phyloP scores from a whole-genome alignment of 2,797 vertebrate species.

The Morelia viridis region DNA sequence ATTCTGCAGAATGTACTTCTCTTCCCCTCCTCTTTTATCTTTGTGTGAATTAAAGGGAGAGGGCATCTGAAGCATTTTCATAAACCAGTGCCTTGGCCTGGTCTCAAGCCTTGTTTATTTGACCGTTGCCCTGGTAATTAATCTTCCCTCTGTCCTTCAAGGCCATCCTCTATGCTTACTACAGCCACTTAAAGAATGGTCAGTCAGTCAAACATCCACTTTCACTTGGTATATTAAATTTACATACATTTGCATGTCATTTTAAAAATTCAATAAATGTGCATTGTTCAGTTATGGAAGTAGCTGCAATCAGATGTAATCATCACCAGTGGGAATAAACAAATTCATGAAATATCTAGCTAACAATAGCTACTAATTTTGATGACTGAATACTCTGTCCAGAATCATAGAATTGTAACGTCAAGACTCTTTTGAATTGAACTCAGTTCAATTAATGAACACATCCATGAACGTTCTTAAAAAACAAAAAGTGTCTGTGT shows the following conservation, averaged over 20 bases:
- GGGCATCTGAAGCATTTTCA: neutral
- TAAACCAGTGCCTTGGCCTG: neutral
- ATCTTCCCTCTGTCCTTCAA: neutral
- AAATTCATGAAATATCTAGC: neutral
- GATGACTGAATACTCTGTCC: neutral
- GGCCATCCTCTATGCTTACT: neutral
- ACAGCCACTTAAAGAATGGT: neutral
- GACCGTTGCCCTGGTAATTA: neutral
- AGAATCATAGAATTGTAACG: neutral
- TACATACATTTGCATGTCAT: neutral
- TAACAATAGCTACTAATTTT: neutral
- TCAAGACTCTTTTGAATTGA: neutral
- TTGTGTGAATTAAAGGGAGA: neutral
- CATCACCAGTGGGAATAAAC: neutral
- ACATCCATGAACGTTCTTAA: neutral
- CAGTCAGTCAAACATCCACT: neutral
- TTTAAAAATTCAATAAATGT: neutral
- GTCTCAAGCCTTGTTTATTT: neutral
- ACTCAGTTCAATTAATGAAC: neutral
- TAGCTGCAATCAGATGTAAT: neutral
- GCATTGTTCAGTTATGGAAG: neutral
- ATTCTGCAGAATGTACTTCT: neutral
- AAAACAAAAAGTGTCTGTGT: neutral
- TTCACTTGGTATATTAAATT: neutral
- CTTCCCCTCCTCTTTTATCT: neutral